Evolutionary conservation across 53 echinoderm and acorn worm species (phyloP).

Genomic region (Temnopleurus reevesii): DNA sequence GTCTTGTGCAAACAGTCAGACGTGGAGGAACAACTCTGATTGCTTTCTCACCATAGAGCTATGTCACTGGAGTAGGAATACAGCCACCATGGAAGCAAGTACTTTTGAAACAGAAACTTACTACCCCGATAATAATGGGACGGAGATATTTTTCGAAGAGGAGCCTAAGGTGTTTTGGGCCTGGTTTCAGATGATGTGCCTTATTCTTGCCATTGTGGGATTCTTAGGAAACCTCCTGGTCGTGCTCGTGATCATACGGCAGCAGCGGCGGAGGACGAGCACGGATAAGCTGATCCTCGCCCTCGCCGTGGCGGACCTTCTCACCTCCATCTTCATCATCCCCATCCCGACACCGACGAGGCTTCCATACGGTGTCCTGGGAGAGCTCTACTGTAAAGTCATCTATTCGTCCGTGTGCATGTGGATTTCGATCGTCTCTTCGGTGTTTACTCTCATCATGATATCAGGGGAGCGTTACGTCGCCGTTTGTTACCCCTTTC

Average conservation of each 20-base stretch:
- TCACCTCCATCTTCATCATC: constrained; percentile 66
- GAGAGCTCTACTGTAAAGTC: constrained; percentile 81
- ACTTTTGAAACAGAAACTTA: constrained; percentile 36
- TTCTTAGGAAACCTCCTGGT: constrained; percentile 61
- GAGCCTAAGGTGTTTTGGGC: constrained; percentile 52
- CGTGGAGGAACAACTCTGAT: background rate
- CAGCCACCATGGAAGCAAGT: constrained; percentile 19
- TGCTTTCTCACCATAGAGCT: background rate
- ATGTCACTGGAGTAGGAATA: constrained; percentile 2
- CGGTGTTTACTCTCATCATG: constrained; percentile 76
- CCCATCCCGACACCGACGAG: constrained; percentile 54
- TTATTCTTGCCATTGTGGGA: constrained; percentile 57
- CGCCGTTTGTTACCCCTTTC: constrained; percentile 74
- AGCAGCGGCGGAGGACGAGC: constrained; percentile 58
- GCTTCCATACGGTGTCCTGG: constrained; percentile 51
- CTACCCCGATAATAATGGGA: constrained; percentile 26
- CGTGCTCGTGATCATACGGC: constrained; percentile 53
- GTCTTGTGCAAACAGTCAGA: background rate
- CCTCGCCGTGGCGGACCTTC: constrained; percentile 61
- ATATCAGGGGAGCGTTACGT: constrained; percentile 83
- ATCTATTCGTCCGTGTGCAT: constrained; percentile 77
- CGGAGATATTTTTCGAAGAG: background rate
- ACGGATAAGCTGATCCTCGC: constrained; percentile 65
- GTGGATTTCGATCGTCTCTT: constrained; percentile 88
- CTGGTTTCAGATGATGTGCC: constrained; percentile 65